A percentile compares a stretch with the other conserved stretches of the same genome.
Conservation (phyloP, 2,113 vertebrate species). For the Nycticorax nycticorax region DNA sequence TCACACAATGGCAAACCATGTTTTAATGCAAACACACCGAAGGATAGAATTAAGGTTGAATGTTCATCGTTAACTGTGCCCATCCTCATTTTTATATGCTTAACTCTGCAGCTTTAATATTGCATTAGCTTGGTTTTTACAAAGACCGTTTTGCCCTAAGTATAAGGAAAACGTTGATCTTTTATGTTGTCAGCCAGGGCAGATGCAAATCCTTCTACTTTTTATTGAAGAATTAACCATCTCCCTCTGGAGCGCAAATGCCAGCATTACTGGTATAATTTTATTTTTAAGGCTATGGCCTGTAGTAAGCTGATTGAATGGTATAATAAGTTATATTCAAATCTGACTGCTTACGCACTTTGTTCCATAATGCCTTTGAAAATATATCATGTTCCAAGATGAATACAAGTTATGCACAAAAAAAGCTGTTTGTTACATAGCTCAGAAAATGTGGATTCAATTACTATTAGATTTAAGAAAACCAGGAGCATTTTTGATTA, state of each 20-base stretch:
- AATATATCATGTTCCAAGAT: conserved; percentile 25
- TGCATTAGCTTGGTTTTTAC: conserved; percentile 56
- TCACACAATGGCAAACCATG: background rate
- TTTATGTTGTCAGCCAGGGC: conserved; percentile 49
- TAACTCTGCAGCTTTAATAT: conserved; percentile 54
- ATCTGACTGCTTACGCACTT: conserved; percentile 50
- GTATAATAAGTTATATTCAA: conserved; percentile 61
- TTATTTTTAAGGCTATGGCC: conserved; percentile 53
- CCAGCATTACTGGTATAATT: conserved; percentile 46
- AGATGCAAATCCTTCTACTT: conserved; percentile 57
- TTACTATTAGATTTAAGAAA: conserved; percentile 55
- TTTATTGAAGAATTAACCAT: conserved; percentile 62
- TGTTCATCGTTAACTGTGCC: background rate
- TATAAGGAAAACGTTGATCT: conserved; percentile 47
- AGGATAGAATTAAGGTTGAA: background rate
- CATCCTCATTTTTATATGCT: conserved; percentile 37
- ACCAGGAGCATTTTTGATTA: conserved; percentile 13
- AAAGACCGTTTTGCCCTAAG: background rate
- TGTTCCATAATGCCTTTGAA: conserved; percentile 46
- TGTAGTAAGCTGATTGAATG: conserved; percentile 48
- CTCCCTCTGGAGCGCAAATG: conserved; percentile 61
- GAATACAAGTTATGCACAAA: conserved; percentile 43
- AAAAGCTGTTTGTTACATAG: conserved; percentile 44
- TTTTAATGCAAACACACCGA: background rate
- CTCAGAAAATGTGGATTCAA: conserved; percentile 54